Conservation (phyloP, 1,140 invertebrate genomes). For the Papilio dardanus region DNA sequence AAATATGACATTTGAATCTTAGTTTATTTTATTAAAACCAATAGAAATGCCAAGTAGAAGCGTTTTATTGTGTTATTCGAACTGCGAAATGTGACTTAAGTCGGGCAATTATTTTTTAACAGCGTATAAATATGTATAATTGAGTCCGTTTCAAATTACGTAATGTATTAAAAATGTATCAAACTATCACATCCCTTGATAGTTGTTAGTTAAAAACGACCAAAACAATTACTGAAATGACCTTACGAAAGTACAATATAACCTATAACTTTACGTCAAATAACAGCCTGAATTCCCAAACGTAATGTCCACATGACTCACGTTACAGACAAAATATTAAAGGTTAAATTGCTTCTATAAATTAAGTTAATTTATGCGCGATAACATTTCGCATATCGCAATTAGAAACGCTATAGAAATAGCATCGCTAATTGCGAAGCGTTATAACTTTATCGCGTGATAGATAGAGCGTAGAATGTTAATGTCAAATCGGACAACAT, state of each 20-base stretch:
- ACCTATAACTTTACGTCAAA: conserved; percentile 19
- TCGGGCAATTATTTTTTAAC: neutral
- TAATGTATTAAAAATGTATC: neutral
- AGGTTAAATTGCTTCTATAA: conserved; percentile 28
- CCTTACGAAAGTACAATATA: neutral
- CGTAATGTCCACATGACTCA: conserved; percentile 27
- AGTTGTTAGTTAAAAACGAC: conserved; percentile 9
- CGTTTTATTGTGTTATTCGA: neutral
- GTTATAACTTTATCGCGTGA: conserved; percentile 35
- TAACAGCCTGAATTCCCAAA: conserved; percentile 17
- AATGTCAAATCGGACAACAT: conserved; percentile 17
- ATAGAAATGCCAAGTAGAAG: neutral
- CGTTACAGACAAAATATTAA: conserved; percentile 26
- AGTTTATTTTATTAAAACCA: neutral
- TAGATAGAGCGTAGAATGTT: neutral
- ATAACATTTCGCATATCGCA: conserved; percentile 30
- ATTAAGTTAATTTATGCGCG: conserved; percentile 19
- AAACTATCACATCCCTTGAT: conserved; percentile 1
- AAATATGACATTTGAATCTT: neutral
- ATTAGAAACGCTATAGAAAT: conserved; percentile 29
- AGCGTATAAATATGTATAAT: neutral
- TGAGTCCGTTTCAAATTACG: neutral
- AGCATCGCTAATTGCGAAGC: conserved; percentile 30
- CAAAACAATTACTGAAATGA: conserved; percentile 15
- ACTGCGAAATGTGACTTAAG: neutral